These are phyloP conservation scores for Cyanoderma ruficeps DNA, from an alignment of 2,113 vertebrate species.

Conservation along the genomic window DNA sequence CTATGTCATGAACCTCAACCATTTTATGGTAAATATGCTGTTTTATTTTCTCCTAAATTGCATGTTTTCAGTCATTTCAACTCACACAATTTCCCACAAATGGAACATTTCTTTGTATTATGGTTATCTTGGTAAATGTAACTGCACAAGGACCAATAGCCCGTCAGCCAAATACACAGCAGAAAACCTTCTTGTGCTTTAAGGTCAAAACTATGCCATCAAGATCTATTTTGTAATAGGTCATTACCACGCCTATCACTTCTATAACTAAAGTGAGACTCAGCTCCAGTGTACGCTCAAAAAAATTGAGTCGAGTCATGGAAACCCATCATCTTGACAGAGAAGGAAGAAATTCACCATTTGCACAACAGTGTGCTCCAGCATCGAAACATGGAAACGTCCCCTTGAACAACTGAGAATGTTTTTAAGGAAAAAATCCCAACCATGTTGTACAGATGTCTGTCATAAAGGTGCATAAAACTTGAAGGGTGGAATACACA, in stretches of 20 bases:
- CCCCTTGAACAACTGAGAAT: background rate
- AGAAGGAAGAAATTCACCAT: background rate
- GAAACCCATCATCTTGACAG: background rate
- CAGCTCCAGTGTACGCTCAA: fast-evolving
- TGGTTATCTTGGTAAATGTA: background rate
- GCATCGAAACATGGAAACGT: background rate
- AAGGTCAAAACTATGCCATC: background rate
- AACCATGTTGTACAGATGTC: background rate
- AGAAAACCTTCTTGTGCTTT: background rate
- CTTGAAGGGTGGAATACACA: fast-evolving
- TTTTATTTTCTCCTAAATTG: background rate
- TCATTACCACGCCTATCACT: background rate
- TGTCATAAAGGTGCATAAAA: background rate
- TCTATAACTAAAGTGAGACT: background rate
- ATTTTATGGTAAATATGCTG: background rate
- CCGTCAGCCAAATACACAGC: background rate
- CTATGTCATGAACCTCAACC: background rate
- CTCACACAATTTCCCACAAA: background rate
- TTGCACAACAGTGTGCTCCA: background rate
- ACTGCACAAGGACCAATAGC: background rate
- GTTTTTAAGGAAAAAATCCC: background rate
- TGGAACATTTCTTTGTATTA: background rate
- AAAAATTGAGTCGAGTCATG: background rate
- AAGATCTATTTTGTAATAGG: background rate
- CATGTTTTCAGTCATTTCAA: background rate